A percentile compares a stretch with the other conserved stretches of the same genome.
phyloP scores from a whole-genome alignment of 2,797 vertebrate species.

The Tauraco hartlaubi region DNA sequence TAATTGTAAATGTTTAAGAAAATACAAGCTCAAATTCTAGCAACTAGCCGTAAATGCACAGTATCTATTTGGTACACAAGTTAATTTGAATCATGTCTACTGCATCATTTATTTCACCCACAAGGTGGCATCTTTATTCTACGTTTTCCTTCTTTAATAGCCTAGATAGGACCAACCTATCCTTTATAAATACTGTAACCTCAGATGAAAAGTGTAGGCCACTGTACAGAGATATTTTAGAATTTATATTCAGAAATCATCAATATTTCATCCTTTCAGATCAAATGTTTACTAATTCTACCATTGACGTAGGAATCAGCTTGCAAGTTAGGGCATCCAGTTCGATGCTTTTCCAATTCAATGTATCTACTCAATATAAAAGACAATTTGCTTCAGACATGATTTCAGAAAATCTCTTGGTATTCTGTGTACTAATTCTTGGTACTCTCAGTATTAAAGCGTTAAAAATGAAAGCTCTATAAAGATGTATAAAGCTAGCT shows the following conservation, averaged over 20 bases:
- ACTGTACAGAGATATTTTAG: not conserved
- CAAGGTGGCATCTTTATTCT: conserved; percentile 56
- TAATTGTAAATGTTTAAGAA: not conserved
- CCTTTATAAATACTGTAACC: not conserved
- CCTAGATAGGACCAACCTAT: not conserved
- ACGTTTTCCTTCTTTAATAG: not conserved
- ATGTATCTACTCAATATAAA: not conserved
- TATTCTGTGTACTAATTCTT: not conserved
- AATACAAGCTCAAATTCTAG: not conserved
- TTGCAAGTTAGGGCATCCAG: not conserved
- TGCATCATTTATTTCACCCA: conserved; percentile 36
- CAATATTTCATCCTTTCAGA: not conserved
- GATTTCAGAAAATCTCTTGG: not conserved
- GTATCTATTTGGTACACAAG: not conserved
- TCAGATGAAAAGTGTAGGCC: not conserved
- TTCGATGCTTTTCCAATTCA: not conserved
- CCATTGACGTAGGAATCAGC: not conserved
- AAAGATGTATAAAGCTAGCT: not conserved
- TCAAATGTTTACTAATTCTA: not conserved
- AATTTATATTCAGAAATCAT: not conserved
- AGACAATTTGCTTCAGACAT: not conserved
- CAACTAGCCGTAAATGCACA: not conserved
- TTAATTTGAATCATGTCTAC: not conserved
- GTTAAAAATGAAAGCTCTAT: not conserved
- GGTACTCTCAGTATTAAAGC: not conserved